Conservation (phyloP, 2,113 vertebrate genomes). For the Dicentrarchus labrax region DNA sequence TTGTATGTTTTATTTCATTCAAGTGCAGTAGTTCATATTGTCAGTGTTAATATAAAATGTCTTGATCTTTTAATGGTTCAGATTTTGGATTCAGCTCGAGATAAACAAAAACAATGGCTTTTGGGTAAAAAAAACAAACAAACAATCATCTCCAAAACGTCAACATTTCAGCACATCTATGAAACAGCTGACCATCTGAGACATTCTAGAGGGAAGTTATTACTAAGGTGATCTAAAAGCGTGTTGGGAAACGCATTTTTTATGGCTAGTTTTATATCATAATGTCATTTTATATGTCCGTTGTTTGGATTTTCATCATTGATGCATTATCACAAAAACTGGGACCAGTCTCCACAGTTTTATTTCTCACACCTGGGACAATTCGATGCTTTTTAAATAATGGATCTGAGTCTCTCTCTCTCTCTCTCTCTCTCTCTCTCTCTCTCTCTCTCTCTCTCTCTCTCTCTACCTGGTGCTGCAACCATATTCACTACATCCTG, state of each 20-base stretch:
- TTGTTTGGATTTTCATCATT: background rate
- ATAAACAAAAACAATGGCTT: background rate
- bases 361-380: background rate
- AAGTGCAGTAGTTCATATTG: background rate
- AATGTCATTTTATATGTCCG: background rate
- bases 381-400: background rate
- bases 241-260: background rate
- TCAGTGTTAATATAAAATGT: background rate
- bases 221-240: no score
- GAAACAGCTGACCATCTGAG: background rate
- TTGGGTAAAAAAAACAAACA: no score
- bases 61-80: background rate
- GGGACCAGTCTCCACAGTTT: background rate
- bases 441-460: background rate
- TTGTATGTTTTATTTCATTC: background rate
- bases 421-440: background rate
- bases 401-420: background rate
- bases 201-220: background rate
- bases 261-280: no score
- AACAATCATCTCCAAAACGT: no score
- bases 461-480: background rate
- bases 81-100: background rate
- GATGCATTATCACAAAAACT: background rate
- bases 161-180: background rate
- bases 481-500: background rate